These are phyloP conservation scores for Centropyge bicolor DNA, from an alignment of 2,797 vertebrate species.

Conservation along the genomic window DNA sequence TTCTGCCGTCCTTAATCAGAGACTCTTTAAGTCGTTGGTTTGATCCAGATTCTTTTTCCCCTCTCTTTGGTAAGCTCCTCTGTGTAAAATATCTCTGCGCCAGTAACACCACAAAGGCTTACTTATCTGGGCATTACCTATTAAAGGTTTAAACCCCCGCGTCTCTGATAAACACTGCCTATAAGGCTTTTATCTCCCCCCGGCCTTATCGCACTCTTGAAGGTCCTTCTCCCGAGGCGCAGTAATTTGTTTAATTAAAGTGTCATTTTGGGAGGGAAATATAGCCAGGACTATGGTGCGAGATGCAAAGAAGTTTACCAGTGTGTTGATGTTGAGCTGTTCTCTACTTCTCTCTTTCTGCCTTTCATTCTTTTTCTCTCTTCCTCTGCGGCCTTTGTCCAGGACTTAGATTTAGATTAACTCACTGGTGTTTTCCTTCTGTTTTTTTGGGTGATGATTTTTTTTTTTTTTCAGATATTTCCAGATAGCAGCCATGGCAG, in stretches of 20 bases:
- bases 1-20: conserved; percentile 67
- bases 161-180: conserved; percentile 88
- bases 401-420: conserved; percentile 84
- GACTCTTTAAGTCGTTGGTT: conserved; percentile 75
- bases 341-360: conserved; percentile 35
- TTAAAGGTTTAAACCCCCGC: conserved; percentile 88
- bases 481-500: conserved; percentile 65
- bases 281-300: conserved; percentile 71
- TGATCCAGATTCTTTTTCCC: conserved; percentile 70
- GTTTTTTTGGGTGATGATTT: conserved; percentile 4
- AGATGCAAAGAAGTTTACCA: conserved; percentile 85
- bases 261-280: conserved; percentile 88
- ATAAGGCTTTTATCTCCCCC: conserved; percentile 86
- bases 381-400: conserved; percentile 59
- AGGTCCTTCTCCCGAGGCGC: conserved; percentile 84
- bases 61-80: conserved; percentile 78
- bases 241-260: conserved; percentile 91
- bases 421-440: conserved; percentile 57
- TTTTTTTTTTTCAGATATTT: conserved; percentile 40
- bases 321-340: conserved; percentile 53
- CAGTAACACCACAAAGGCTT: conserved; percentile 88
- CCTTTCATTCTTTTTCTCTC: conserved; percentile 36
- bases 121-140: conserved; percentile 90
- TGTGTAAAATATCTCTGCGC: conserved; percentile 85
- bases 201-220: conserved; percentile 84